Base-by-base conservation (phyloP, 2,113 vertebrate species). In the Coturnix japonica region DNA sequence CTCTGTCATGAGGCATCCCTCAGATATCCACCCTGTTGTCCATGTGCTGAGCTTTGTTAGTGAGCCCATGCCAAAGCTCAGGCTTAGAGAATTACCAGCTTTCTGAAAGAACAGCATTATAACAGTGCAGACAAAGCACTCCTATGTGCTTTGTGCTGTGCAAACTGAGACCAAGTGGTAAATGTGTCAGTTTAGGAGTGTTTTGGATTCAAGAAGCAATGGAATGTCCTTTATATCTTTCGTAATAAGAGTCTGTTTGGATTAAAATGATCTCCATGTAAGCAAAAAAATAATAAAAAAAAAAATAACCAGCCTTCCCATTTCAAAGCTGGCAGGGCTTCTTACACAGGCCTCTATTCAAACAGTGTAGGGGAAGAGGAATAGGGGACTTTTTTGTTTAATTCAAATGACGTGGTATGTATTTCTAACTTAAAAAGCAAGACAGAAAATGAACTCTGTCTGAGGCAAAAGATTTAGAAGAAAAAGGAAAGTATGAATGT, bases 251-350 rank as follows among this genome's bases (percentile, higher is more conserved):
- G 81, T 90, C 92, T 93, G 94, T 89, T 93, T 96, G 91, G 91
- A 93, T 90, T 96, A 91, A 93, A 94, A 95, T 89, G 66, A 91
- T 93, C 92, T 94, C 81, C 90, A 89, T 92, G 78, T 96, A 96
- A 95, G 96, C 81, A 96, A 93, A 94, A 35, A 91, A 91, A 90
- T 90, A 90, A 94, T 79, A 91, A 91, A 90, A 35, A 91, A 91
- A 90, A 91, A 90, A 94, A 82, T 64, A 9, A 94, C 69, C 87
- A 95, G 75, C 79, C 65, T 95, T 93, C 79, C 75, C 39, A 74
- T 96, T 96, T 91, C 75, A 85, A 92, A 94, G 81, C 89, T 96
- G 91, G 89, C 87, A 94, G 28, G 43, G 81, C 84, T 89, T 93
- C 95, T 94, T 82, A 94, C 78, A 91, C 64, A 94, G 87, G 35